Evolutionary conservation across 2,797 vertebrate species (phyloP).

Genomic region (Lagorchestes hirsutus): DNA sequence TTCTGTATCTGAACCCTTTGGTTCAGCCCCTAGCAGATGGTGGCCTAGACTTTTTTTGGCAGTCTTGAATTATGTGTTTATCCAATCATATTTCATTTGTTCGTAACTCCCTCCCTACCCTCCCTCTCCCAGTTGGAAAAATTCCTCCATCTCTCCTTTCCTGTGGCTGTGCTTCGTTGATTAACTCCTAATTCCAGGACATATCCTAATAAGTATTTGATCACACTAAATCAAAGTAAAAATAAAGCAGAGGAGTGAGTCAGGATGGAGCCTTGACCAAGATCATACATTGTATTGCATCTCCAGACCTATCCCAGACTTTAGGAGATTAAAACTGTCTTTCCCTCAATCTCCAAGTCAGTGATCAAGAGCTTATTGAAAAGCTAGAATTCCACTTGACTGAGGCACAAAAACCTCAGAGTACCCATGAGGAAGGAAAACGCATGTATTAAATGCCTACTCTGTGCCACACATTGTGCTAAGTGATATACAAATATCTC

Average conservation of each 20-base stretch:
- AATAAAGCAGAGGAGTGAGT: background rate
- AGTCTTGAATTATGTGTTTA: background rate
- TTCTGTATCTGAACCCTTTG: background rate
- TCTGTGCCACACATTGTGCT: too few species aligned
- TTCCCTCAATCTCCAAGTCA: background rate
- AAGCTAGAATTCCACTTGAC: background rate
- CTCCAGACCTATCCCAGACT: background rate
- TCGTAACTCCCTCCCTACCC: background rate
- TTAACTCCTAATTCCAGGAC: background rate
- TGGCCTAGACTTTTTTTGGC: background rate
- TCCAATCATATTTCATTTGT: background rate
- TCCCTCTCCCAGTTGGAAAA: background rate
- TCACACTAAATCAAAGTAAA: background rate
- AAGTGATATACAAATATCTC: too few species aligned
- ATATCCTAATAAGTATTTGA: background rate
- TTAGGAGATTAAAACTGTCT: background rate
- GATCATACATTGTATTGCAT: background rate
- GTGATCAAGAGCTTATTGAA: background rate
- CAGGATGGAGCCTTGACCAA: background rate
- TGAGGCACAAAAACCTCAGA: too few species aligned
- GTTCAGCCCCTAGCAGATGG: background rate
- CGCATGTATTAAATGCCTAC: too few species aligned
- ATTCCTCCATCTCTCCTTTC: background rate
- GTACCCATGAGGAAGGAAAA: background rate
- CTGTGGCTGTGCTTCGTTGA: background rate